phyloP scores from a whole-genome alignment of 2,797 vertebrate genomes.

The Neosalanx taihuensis region DNA sequence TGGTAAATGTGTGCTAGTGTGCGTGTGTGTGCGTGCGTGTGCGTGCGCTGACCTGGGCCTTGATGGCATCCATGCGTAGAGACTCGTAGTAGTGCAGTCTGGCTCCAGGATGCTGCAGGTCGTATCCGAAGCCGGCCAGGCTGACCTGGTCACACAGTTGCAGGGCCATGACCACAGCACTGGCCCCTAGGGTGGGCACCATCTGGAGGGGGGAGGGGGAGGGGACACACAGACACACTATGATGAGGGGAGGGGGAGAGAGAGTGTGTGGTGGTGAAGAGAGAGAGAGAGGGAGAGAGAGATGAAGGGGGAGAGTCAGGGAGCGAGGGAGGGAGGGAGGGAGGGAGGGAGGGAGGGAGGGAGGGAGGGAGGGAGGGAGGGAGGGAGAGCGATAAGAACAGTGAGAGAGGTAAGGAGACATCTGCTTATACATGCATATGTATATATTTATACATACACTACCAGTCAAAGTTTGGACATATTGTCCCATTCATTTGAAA shows the following conservation, averaged over 20 bases:
- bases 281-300: neutral
- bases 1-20: neutral
- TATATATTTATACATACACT: no score
- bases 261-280: neutral
- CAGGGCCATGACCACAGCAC: slow-evolving; percentile 73
- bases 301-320: neutral
- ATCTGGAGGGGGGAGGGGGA: slow-evolving; percentile 41
- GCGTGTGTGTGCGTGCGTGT: neutral
- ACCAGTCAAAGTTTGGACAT: no score
- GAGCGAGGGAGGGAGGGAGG: neutral
- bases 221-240: neutral
- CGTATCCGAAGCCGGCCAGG: slow-evolving; percentile 78
- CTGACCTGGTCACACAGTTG: slow-evolving; percentile 81
- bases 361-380: neutral
- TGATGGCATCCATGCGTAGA: slow-evolving; percentile 72
- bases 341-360: neutral
- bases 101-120: slow-evolving; percentile 69
- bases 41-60: slow-evolving; percentile 51
- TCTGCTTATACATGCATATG: no score
- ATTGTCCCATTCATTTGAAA: no score
- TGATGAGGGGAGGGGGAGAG: neutral
- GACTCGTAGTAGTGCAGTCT: slow-evolving; percentile 79
- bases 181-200: slow-evolving; percentile 73
- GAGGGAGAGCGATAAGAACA: neutral
- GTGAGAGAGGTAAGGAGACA: no score